Evolutionary conservation across 2,113 vertebrate species (phyloP).

Genomic region (Pyrgilauda ruficollis): DNA sequence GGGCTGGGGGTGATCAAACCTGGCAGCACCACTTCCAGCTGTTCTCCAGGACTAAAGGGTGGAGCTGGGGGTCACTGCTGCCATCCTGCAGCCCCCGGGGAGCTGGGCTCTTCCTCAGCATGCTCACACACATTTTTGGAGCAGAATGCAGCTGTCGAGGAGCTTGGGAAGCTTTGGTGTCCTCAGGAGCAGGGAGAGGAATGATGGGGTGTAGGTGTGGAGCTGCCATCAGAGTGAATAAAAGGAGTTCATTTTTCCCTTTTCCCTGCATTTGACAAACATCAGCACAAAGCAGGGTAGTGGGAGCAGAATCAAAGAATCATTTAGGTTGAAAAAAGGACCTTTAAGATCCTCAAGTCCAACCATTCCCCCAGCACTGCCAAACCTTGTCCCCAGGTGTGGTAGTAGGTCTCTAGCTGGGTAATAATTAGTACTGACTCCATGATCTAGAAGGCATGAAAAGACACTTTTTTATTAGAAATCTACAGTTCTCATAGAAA

Average conservation of each 20-base stretch:
- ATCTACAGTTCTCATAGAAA: background rate
- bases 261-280: fast-evolving
- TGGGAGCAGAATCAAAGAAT: background rate
- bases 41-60: background rate
- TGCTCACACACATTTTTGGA: background rate
- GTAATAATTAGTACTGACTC: no score
- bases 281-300: background rate
- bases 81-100: background rate
- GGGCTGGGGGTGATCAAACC: constrained; percentile 12
- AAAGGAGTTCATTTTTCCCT: background rate
- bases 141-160: background rate
- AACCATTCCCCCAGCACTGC: background rate
- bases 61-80: background rate
- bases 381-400: background rate
- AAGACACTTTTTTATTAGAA: background rate
- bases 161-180: background rate
- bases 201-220: background rate
- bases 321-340: background rate
- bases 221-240: background rate
- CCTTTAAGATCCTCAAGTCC: background rate
- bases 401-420: no score
- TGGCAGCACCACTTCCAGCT: background rate
- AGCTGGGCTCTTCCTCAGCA: background rate
- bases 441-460: no score
- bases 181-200: background rate